phyloP scores from a whole-genome alignment of 2,113 vertebrate genomes.

The Jaculus jaculus region DNA sequence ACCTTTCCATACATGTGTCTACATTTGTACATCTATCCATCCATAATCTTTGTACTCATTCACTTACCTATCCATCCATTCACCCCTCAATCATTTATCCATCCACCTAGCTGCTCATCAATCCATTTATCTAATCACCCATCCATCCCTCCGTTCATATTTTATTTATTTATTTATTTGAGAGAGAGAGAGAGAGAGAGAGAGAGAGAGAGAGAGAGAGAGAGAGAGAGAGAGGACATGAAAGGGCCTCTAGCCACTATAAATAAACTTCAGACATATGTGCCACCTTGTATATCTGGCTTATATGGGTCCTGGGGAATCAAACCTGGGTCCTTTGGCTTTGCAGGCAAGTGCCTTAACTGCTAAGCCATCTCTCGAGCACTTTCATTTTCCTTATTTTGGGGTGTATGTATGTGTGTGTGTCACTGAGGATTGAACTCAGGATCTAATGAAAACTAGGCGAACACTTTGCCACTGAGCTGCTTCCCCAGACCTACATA shows the following conservation, averaged over 20 bases:
- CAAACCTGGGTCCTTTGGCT: no score
- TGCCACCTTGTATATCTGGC: no score
- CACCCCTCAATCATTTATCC: neutral
- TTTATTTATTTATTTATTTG: no score
- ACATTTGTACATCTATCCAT: neutral
- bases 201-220: no score
- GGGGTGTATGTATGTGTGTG: neutral
- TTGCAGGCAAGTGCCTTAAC: no score
- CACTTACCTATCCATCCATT: neutral
- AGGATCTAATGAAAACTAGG: neutral
- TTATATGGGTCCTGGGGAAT: no score
- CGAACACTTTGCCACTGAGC: neutral
- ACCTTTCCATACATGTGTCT: accelerated
- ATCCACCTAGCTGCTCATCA: neutral
- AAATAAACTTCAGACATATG: no score
- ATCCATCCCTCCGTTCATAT: neutral
- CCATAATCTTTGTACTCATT: neutral
- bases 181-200: no score
- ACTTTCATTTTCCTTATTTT: no score
- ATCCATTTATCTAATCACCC: neutral
- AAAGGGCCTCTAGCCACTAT: no score
- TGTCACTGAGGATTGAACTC: neutral
- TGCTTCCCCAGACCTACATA: neutral
- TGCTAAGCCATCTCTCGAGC: no score
- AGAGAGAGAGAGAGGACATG: no score